Conservation (phyloP, 1,140 invertebrate genomes). For the Meloidogyne floridensis region DNA sequence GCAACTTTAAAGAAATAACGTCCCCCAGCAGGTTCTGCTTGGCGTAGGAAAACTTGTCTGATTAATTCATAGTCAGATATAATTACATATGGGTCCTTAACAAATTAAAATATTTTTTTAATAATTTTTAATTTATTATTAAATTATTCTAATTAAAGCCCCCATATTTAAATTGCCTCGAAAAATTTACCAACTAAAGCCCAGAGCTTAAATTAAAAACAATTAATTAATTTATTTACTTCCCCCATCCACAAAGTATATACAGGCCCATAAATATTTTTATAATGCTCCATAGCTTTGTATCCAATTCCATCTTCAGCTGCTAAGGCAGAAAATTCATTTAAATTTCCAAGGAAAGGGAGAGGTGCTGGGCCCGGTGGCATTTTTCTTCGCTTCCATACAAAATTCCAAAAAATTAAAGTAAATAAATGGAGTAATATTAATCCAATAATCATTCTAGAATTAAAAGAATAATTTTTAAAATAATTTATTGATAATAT, state of each 20-base stretch:
- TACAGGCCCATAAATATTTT: slow-evolving; percentile 24
- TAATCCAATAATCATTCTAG: slow-evolving; percentile 13
- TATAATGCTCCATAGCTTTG: slow-evolving; percentile 12
- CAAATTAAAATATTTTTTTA: too few species aligned
- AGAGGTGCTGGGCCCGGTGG: slow-evolving; percentile 15
- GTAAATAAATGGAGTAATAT: slow-evolving; percentile 21
- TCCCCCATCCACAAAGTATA: slow-evolving; percentile 30
- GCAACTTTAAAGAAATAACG: slow-evolving; percentile 25
- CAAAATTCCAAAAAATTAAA: slow-evolving; percentile 26
- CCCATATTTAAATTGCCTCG: too few species aligned
- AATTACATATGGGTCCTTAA: slow-evolving; percentile 25
- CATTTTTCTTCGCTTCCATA: slow-evolving; percentile 26
- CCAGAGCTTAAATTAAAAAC: too few species aligned
- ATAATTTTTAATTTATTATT: too few species aligned
- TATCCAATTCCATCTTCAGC: slow-evolving; percentile 6
- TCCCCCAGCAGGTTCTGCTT: not conserved
- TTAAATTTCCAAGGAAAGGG: slow-evolving; percentile 21
- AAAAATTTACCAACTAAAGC: too few species aligned
- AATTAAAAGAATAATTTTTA: too few species aligned
- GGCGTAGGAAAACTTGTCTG: not conserved
- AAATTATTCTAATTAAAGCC: too few species aligned
- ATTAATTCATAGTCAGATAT: slow-evolving; percentile 25
- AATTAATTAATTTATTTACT: not conserved
- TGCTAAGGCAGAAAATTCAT: not conserved
- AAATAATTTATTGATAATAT: too few species aligned